Base-by-base conservation (phyloP, 2,113 vertebrate genomes). In the Chlamydotis undulata region DNA sequence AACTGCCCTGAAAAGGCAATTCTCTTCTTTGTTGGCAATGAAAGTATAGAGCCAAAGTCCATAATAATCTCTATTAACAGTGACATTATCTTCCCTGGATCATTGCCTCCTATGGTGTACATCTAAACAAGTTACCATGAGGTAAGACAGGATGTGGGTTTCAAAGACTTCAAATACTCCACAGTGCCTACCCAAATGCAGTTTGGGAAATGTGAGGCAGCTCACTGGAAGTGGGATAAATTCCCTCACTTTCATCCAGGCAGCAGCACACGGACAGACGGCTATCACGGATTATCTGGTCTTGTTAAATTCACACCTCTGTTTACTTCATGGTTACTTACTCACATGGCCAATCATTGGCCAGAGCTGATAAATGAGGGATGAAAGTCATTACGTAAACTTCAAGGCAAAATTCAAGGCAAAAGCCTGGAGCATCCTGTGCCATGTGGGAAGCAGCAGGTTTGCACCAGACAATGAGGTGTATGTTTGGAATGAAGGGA, bases 221-320 rank as follows among this genome's bases (percentile, higher is more conserved):
- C 19, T 90, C 33, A 24, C 7, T 77, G 59, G 24, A 47, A 74
- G 19, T 65, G 81, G 11, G 11, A 31, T 37, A 89, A 76, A 89
- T 61, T 67, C 56, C 47, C 10, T 63, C 50, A 26, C 14, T 63
- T 81, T 57, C 47, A 25, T 59, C 21, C 71, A 11, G 29, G 14
- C 21, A 85, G 33, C 26, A 59, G 39, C 28, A 59, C n/a, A n/a
- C 1, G 3, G 56, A 10, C 25, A 87, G 53, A 56, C 2, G 8
- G 10, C 4, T 87, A 6, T 26, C 43, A 39, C 4, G 15, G 70
- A 47, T 47, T 59, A 19, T 10, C 3, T 0, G 0, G 4, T 28
- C n/a, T 82, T 37, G 7, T 68, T 87, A 64, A 64, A 84, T 74
- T 79, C 47, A 82, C 19, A n/a, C 4, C 14, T 6, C 10, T 87